Evolutionary conservation across 2,797 vertebrate genomes (phyloP), one percentile per base, ranked within the genome.

Genomic region (Prunella strophiata): DNA sequence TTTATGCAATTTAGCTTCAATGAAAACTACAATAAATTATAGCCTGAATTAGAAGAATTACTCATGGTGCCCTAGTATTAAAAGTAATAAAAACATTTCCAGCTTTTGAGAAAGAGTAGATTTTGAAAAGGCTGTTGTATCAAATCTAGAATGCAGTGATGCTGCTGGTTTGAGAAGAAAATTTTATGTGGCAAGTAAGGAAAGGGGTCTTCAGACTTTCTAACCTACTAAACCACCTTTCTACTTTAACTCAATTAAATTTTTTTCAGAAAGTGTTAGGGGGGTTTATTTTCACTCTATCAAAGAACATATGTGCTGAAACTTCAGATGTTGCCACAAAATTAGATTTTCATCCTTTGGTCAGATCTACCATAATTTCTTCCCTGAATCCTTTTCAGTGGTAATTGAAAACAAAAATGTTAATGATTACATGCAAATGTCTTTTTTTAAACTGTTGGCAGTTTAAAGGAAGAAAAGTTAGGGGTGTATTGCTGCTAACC

Each of bases 381-480:
- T 92, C 45, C 72, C 58, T 76, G 38, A 85, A 85, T 74, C 40
- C 22, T 83, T 92, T 91, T 89, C 40, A 57, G 75, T 51, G 38
- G 58, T 65, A 94, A 93, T 3, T 92, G 79, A 88, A 89, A 96
- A 89, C 38, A 93, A 91, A 91, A 89, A 85, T 18, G 19, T 55
- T 89, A 62, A 63, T 58, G 65, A 87, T 91, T 89, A 72, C 87
- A 93, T n/a, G 61, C 34, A 93, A 92, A 85, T 36, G 30, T 47
- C 30, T 68, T 70, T 51, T 25, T 20, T 77, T 36, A 15, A 91
- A 76, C 48, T 27, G 36, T 26, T 92, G 65, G 52, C 85, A 94
- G 27, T 93, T 93, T 83, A 74, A 83, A 93, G 43, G 42, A 89
- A 80, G 40, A 85, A 51, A 91, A 93, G 59, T 85, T 96, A 92